Base-by-base conservation (phyloP, 2,888 invertebrate genomes). In the Dasypolia templi region DNA sequence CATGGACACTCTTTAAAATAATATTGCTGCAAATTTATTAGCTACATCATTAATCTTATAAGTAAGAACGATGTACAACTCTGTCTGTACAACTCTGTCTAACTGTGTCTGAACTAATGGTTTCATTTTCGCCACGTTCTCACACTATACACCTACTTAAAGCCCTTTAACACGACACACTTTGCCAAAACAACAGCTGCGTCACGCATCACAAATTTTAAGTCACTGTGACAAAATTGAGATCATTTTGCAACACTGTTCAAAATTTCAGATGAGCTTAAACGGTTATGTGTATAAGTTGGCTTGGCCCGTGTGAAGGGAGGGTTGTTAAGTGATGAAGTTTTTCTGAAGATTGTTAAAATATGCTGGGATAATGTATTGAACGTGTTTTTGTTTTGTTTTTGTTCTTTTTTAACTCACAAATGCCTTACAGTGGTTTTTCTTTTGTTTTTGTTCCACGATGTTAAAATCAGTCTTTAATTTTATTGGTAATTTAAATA, bases 231-330 rank as follows among this genome's bases (percentile, higher is more conserved):
- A 70, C 56, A 70, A 63, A 77, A 55, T 72, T 51, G 42, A 58
- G 56, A 63, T 22, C 62, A 39, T 70, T 76, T 51, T 44, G 19
- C 35, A 12, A 61, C 22, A 29, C 11, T 61, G 53, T 53, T 77
- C 29, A 65, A 59, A 77, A 77, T 77, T 72, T 77, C 5, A 72
- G 42, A 77, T 77, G 64, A 72, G 39, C n/a, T 3, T 14, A 26
- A 77, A 49, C 26, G 72, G 29, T 77, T 76, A 59, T n/a, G 44
- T n/a, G 32, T 39, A 22, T 42, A 46, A 32, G 26, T 77, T 61
- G 26, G 26, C 14, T 49, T n/a, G 14, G 17, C 55, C 32, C 46
- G 22, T 46, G n/a, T 44, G 2, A 19, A 32, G 9, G 9, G 26
- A 14, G 14, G n/a, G n/a, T 35, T 22, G n/a, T 35, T 65, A 77